These are phyloP conservation scores for Coenonympha glycerion DNA, from an alignment of 2,888 invertebrate genomes.

Conservation along the genomic window DNA sequence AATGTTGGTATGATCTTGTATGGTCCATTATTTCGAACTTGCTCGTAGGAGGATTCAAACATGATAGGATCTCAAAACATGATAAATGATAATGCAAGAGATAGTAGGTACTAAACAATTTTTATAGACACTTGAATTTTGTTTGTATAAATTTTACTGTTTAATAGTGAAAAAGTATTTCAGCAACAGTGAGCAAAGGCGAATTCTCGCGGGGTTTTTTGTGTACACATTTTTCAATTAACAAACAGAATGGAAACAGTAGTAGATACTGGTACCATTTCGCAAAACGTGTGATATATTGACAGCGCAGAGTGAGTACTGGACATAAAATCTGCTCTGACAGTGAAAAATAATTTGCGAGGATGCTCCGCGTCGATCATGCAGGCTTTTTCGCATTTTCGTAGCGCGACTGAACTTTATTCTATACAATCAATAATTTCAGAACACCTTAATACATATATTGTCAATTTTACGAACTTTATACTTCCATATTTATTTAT, in stretches of 20 bases:
- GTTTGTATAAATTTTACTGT: background rate
- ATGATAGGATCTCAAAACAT: too few relatives aligned
- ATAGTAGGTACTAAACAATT: too few relatives aligned
- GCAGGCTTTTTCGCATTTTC: background rate
- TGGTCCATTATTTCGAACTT: too few relatives aligned
- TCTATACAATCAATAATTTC: too few relatives aligned
- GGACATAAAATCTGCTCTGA: slow-evolving; percentile 1
- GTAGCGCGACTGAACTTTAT: background rate
- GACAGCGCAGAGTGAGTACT: background rate
- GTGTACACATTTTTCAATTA: background rate
- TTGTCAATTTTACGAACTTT: background rate
- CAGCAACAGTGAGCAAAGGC: background rate
- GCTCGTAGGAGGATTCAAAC: too few relatives aligned
- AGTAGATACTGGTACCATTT: too few relatives aligned
- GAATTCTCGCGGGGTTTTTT: background rate
- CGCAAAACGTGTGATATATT: slow-evolving; percentile 9
- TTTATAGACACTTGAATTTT: too few relatives aligned
- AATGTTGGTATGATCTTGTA: too few relatives aligned
- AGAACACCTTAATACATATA: too few relatives aligned
- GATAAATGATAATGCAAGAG: too few relatives aligned
- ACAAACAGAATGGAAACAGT: background rate
- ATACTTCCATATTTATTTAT: too few relatives aligned
- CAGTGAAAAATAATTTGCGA: slow-evolving; percentile 5
- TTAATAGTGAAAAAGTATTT: background rate
- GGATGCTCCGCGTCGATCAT: background rate